Evolutionary conservation across 1,140 invertebrate species (phyloP), one percentile per base, ranked within the genome.

Genomic region (Cydia pomonella): DNA sequence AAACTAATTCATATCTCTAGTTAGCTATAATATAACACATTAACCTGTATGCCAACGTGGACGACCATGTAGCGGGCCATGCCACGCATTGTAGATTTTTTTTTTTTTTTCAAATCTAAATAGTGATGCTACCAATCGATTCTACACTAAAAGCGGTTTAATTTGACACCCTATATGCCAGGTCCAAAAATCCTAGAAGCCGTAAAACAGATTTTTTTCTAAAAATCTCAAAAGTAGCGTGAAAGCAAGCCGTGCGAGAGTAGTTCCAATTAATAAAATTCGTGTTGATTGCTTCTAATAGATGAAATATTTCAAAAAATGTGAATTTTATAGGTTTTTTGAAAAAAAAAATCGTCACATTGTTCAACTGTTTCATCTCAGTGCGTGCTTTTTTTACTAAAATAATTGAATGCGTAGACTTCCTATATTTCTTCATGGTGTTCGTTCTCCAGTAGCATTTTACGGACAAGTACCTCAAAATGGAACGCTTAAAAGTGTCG

Each of bases 151-250:
- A 66, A 29, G 1, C 16, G 27, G 25, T 29, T 13, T 10, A 33
- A 33, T 66, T 66, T 66, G 63, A 66, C 16, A 66, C 63, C 25
- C 63, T 66, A 66, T 66, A 66, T 33, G 63, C 63, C 63, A 29
- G 25, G 63, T 16, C 16, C 6, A 29, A 66, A 66, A 29, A 29
- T 29, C 1, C 2, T 33, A 72, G 9, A 41, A 72, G 16, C 69
- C 6, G 23, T 7, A 13, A 72, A 72, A 72, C 5, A 38, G 69
- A 72, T 44, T 44, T 72, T 71, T 72, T 38, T 29, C 16, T 38
- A 72, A 44, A 71, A 47, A 47, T 12, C n/a, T 6, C 18, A 21
- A 18, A 66, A 33, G 25, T 33, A 13, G 23, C 25, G 63, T 33
- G 41, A 44, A 44, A 16, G 41, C 41, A 44, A 44, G 23, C 16